These are phyloP conservation scores for Lapara coniferarum DNA, from an alignment of 2,888 invertebrate species.

Conservation along the genomic window DNA sequence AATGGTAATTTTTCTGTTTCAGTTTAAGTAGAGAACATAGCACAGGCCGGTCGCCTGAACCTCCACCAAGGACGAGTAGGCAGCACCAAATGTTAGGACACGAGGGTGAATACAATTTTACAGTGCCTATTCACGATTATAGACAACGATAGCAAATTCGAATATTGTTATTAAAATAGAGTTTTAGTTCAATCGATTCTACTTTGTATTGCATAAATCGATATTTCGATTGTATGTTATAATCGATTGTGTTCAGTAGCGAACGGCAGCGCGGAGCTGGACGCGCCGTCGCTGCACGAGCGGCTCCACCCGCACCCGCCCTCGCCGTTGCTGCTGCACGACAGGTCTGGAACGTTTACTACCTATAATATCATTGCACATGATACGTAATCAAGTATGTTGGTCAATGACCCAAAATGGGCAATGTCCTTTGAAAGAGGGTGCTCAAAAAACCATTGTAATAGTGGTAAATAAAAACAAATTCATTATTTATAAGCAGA, in stretches of 20 bases:
- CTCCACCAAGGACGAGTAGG: conserved; percentile 70
- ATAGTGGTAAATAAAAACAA: no score
- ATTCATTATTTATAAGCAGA: no score
- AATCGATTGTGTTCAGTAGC: conserved; percentile 45
- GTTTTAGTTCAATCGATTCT: no score
- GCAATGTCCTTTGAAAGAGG: no score
- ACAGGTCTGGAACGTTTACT: conserved; percentile 50
- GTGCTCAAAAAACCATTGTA: no score
- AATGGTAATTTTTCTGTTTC: conserved; percentile 36
- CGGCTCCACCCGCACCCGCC: conserved; percentile 70
- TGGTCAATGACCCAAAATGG: no score
- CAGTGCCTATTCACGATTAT: not conserved
- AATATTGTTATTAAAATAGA: no score
- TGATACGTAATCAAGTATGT: no score
- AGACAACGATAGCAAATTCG: no score
- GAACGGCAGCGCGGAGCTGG: conserved; percentile 67
- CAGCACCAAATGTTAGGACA: conserved; percentile 65
- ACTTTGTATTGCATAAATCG: no score
- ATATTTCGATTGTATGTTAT: not conserved
- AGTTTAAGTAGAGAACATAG: conserved; percentile 80
- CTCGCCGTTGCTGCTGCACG: conserved; percentile 68
- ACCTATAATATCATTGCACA: not conserved
- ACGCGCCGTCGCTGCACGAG: conserved; percentile 70
- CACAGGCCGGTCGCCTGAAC: conserved; percentile 77
- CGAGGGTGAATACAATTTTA: conserved; percentile 50